These are phyloP conservation scores for Reinhardtius hippoglossoides DNA, from an alignment of 2,113 vertebrate genomes.

Conservation along the genomic window DNA sequence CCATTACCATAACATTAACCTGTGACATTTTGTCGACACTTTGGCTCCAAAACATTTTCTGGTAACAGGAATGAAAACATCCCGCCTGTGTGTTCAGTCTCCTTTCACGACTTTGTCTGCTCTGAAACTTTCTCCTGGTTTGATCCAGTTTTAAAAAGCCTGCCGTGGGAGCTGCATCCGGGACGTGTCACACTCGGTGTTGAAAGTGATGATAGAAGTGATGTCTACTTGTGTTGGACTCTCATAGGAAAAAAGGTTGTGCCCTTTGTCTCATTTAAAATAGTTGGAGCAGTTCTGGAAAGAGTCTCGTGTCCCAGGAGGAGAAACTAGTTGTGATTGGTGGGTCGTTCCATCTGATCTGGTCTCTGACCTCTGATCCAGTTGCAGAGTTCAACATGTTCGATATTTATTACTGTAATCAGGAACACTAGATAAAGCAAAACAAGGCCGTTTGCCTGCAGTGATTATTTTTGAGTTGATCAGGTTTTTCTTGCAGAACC, in stretches of 20 bases:
- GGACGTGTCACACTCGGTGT: neutral
- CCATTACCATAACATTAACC: slow-evolving; percentile 71
- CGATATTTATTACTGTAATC: neutral
- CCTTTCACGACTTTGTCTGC: neutral
- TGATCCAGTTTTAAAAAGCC: no score
- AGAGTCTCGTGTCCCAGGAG: neutral
- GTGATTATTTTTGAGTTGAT: neutral
- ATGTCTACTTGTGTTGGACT: neutral
- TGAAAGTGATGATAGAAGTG: neutral
- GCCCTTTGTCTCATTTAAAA: neutral
- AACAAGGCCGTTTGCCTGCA: neutral
- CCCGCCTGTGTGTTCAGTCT: neutral
- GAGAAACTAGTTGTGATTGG: neutral
- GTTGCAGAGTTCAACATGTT: no score
- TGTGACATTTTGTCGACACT: slow-evolving; percentile 46
- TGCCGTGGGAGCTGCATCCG: neutral
- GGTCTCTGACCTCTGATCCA: neutral
- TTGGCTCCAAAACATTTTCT: slow-evolving; percentile 42
- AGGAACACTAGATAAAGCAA: neutral
- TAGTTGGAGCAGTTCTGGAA: neutral
- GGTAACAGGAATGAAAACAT: slow-evolving; percentile 20
- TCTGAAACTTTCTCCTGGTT: neutral
- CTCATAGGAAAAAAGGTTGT: neutral
- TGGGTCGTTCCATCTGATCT: neutral
- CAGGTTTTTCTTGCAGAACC: neutral